Evolutionary conservation across 2,113 vertebrate genomes (phyloP).

Genomic region (Amazona guildingii): DNA sequence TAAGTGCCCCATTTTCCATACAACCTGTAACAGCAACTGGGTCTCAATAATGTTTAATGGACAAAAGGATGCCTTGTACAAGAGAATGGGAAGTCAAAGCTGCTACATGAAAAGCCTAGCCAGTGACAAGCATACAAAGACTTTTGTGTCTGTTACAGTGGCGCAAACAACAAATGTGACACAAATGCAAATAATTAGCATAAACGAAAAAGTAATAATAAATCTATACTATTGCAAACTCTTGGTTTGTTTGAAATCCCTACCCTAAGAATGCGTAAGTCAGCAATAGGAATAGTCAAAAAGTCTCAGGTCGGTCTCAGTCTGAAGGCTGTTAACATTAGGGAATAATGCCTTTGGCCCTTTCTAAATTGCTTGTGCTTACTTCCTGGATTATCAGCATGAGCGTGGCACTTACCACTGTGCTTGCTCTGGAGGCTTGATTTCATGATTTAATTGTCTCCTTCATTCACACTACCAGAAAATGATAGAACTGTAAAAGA

Average conservation of each 20-base stretch:
- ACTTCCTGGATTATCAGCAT: neutral
- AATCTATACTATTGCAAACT: neutral
- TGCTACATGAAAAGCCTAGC: neutral
- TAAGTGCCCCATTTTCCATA: neutral
- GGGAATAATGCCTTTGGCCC: neutral
- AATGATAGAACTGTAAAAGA: neutral
- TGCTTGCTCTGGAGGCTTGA: neutral
- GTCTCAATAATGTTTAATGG: neutral
- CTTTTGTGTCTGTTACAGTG: neutral
- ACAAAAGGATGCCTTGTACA: rapidly evolving
- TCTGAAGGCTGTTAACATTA: neutral
- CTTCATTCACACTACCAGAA: neutral
- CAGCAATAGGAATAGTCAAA: neutral
- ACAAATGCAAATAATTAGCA: neutral
- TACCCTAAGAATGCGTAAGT: neutral
- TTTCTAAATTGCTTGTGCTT: neutral
- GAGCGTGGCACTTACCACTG: neutral
- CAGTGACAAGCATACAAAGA: neutral
- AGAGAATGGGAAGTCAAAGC: neutral
- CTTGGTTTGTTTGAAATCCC: neutral
- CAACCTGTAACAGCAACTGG: neutral
- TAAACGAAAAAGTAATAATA: neutral
- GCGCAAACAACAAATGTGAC: neutral
- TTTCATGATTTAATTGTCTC: neutral
- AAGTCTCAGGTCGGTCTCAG: neutral